These are phyloP conservation scores for Ips typographus DNA, from an alignment of 1,140 invertebrate species.

Conservation along the genomic window DNA sequence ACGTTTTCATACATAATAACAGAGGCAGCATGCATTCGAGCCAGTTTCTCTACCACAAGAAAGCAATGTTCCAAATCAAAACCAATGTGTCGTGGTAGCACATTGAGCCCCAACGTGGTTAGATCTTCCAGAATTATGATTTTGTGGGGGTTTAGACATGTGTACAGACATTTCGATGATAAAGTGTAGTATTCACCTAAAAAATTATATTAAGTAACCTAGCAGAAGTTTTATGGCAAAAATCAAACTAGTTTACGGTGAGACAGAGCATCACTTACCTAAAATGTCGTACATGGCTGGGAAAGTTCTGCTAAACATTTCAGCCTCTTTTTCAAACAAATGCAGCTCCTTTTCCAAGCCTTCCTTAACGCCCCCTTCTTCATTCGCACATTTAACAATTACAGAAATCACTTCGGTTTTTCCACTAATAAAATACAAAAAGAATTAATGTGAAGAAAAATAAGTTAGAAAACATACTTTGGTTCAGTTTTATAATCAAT, in stretches of 20 bases:
- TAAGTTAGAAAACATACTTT: slow-evolving; percentile 31
- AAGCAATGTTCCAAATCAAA: slow-evolving; percentile 56
- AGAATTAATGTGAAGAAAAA: slow-evolving; percentile 8
- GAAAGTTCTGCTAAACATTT: slow-evolving; percentile 44
- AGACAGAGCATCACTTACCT: slow-evolving; percentile 31
- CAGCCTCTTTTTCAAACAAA: slow-evolving; percentile 46
- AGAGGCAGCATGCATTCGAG: slow-evolving; percentile 61
- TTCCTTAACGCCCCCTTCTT: slow-evolving; percentile 42
- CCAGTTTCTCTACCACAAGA: slow-evolving; percentile 58
- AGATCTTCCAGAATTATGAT: slow-evolving; percentile 60
- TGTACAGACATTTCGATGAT: slow-evolving; percentile 46
- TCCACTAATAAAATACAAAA: slow-evolving; percentile 31
- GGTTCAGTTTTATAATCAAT: slow-evolving; percentile 35
- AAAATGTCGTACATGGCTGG: slow-evolving; percentile 42
- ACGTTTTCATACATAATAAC: slow-evolving; percentile 57
- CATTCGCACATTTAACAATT: slow-evolving; percentile 44
- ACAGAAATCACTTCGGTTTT: slow-evolving; percentile 37
- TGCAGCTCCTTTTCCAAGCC: slow-evolving; percentile 41
- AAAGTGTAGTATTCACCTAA: slow-evolving; percentile 39
- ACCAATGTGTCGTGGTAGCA: slow-evolving; percentile 57
- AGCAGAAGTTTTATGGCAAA: background rate
- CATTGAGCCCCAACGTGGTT: slow-evolving; percentile 55
- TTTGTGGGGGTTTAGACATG: slow-evolving; percentile 48
- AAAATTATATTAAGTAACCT: slow-evolving; percentile 3
- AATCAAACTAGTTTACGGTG: background rate